Percentiles rank a stretch among this genome's conserved stretches.
Conservation (phyloP, 2,113 vertebrate species). For the Hemiscyllium ocellatum region DNA sequence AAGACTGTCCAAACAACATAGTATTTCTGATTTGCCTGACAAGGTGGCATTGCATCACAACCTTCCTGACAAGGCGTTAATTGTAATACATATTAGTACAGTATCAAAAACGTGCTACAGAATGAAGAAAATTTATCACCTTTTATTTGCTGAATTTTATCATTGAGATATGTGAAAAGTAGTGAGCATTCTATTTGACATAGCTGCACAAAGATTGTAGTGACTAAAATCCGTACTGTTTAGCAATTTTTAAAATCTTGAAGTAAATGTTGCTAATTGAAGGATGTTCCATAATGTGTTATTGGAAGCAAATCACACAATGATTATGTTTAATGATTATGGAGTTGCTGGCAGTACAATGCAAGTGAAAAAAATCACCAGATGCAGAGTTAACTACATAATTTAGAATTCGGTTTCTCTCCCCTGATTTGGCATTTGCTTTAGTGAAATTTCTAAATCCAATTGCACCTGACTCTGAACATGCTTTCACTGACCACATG, state of each 20-base stretch:
- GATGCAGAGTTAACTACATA: neutral
- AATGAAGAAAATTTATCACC: slow-evolving; percentile 3
- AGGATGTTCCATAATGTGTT: neutral
- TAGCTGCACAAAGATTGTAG: neutral
- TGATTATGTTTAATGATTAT: neutral
- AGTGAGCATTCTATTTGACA: neutral
- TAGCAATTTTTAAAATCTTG: neutral
- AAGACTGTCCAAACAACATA: neutral
- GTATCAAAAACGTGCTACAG: neutral
- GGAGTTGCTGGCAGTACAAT: neutral
- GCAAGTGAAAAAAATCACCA: neutral
- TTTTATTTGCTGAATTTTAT: neutral
- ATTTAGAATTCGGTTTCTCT: neutral
- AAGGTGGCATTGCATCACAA: neutral
- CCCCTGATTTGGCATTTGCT: neutral
- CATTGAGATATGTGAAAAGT: neutral
- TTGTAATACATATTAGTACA: neutral
- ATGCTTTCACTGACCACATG: neutral
- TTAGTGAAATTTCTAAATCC: neutral
- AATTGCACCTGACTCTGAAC: neutral
- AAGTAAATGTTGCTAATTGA: neutral
- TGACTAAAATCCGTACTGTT: neutral
- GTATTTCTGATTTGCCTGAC: neutral
- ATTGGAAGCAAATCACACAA: neutral
- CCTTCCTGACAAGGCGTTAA: neutral